Conservation (phyloP, 2,113 vertebrate species). For the Trogon surrucura region DNA sequence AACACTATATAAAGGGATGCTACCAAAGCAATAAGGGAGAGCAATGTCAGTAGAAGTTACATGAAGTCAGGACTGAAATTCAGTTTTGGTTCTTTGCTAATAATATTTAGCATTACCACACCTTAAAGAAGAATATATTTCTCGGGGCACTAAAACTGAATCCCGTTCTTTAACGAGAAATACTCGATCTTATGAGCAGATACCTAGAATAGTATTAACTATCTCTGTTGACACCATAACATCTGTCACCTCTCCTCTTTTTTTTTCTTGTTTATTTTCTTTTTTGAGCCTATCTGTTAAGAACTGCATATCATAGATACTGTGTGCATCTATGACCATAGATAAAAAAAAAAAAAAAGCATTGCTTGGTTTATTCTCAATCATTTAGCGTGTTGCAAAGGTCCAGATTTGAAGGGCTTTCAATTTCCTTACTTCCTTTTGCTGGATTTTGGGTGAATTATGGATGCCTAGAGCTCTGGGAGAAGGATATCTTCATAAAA, state of each 20-base stretch:
- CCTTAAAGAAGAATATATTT: slow-evolving; percentile 21
- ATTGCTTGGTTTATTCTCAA: not conserved
- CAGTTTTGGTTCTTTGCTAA: slow-evolving; percentile 25
- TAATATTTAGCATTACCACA: slow-evolving; percentile 5
- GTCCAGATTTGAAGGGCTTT: not conserved
- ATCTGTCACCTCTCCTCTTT: not conserved
- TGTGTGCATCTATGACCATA: not conserved
- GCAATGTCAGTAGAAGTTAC: slow-evolving; percentile 24
- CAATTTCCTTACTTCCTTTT: not conserved
- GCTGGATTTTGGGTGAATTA: not conserved
- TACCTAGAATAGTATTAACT: not conserved
- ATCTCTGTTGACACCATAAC: not conserved
- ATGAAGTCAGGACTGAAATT: slow-evolving; percentile 55
- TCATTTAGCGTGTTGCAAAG: not conserved
- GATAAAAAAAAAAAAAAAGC: not conserved
- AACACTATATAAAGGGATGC: not conserved
- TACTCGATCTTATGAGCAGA: not conserved
- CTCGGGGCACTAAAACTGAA: not conserved
- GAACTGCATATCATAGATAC: not conserved
- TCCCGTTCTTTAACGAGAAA: not conserved
- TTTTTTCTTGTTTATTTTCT: not conserved
- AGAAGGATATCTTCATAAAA: not conserved
- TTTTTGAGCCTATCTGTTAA: not conserved
- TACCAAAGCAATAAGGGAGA: slow-evolving; percentile 8
- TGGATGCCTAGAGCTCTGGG: not conserved